Evolutionary conservation across 2,113 vertebrate genomes (phyloP).

Genomic region (Gambusia affinis): DNA sequence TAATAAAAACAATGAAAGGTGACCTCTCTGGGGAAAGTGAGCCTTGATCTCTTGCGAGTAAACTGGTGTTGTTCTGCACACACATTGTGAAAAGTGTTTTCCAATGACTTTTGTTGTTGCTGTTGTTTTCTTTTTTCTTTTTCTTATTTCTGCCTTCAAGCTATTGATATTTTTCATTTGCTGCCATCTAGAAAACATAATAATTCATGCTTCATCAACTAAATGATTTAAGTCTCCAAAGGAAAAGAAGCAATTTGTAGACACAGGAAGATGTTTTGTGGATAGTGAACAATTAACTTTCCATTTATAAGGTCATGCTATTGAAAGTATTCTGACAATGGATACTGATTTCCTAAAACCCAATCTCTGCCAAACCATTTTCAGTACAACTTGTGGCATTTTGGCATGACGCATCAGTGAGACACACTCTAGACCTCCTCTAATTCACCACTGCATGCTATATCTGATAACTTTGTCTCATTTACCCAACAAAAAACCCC

Average conservation of each 20-base stretch:
- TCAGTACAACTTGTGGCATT: too few species aligned
- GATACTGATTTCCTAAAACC: too few species aligned
- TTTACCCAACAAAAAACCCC: too few species aligned
- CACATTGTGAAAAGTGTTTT: slow-evolving; percentile 6
- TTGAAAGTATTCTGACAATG: too few species aligned
- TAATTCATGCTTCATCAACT: slow-evolving; percentile 12
- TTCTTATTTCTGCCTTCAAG: slow-evolving; percentile 7
- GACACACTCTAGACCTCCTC: too few species aligned
- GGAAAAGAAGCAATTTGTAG: neutral
- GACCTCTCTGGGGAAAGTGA: too few species aligned
- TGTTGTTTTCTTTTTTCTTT: neutral
- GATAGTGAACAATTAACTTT: slow-evolving; percentile 8
- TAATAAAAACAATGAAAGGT: too few species aligned
- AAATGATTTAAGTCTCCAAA: slow-evolving; percentile 6
- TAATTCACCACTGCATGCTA: too few species aligned
- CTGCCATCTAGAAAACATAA: slow-evolving; percentile 9
- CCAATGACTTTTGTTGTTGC: neutral
- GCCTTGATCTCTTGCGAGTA: too few species aligned
- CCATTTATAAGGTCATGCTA: neutral
- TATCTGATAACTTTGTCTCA: too few species aligned
- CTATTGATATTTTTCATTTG: slow-evolving; percentile 16
- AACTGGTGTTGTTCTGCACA: neutral
- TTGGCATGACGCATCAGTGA: too few species aligned
- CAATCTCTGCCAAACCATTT: too few species aligned
- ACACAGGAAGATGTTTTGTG: neutral